phyloP scores from a whole-genome alignment of 2,113 vertebrate genomes.

The Leuciscus idus region DNA sequence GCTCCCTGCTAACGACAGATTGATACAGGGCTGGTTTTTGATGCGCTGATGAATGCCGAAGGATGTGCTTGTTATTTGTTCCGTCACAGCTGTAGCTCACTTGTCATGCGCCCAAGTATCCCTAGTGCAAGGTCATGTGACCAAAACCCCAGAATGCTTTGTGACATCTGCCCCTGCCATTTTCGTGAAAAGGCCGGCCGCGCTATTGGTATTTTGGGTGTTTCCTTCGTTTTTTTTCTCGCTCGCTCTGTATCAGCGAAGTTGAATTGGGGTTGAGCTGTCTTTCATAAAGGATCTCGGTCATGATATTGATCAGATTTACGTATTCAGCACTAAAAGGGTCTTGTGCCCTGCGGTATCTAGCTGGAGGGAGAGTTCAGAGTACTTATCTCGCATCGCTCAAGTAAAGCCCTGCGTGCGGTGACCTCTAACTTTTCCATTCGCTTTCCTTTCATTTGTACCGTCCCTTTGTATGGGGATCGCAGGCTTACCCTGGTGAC shows the following conservation, averaged over 20 bases:
- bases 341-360: slow-evolving; percentile 32
- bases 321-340: neutral
- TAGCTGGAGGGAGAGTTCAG: slow-evolving; percentile 40
- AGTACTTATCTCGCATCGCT: slow-evolving; percentile 23
- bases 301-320: slow-evolving; percentile 23
- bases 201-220: slow-evolving; percentile 45
- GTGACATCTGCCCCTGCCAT: slow-evolving; percentile 75
- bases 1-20: slow-evolving; percentile 75
- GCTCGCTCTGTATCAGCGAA: neutral
- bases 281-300: neutral
- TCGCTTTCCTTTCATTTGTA: slow-evolving; percentile 30
- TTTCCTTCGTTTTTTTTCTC: neutral
- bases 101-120: slow-evolving; percentile 73
- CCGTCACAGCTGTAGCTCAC: slow-evolving; percentile 79
- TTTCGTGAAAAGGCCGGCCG: slow-evolving; percentile 47
- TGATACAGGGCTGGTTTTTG: slow-evolving; percentile 72
- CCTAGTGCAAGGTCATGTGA: slow-evolving; percentile 70
- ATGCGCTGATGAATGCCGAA: slow-evolving; percentile 74
- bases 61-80: slow-evolving; percentile 75
- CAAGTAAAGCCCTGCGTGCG: slow-evolving; percentile 13
- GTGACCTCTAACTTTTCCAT: slow-evolving; percentile 30
- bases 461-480: slow-evolving; percentile 21
- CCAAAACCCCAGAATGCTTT: slow-evolving; percentile 75
- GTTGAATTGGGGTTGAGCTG: slow-evolving; percentile 21
- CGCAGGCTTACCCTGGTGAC: slow-evolving; percentile 44